These are phyloP conservation scores for Porites lobata DNA, from an alignment of 92 coral and sea anemone species.

Conservation along the genomic window DNA sequence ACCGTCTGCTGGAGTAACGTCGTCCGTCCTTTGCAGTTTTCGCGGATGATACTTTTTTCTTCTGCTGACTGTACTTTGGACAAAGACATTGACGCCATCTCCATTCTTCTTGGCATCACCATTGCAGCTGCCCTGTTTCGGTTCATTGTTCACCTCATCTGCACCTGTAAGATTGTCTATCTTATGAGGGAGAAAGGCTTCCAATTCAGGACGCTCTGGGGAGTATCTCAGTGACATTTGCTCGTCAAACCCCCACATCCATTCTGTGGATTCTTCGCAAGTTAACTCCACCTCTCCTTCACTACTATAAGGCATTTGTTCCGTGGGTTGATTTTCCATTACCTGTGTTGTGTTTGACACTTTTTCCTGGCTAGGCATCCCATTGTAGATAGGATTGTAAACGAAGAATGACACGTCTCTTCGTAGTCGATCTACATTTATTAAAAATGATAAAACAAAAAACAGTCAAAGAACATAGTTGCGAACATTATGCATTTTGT, in stretches of 20 bases:
- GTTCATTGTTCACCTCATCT: neutral
- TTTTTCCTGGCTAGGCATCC: neutral
- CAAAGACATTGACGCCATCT: neutral
- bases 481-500: too few relatives aligned
- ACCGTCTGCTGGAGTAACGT: neutral
- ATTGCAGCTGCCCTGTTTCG: neutral
- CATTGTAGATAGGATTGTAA: neutral
- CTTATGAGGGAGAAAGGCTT: neutral
- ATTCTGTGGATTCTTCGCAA: conserved; percentile 11
- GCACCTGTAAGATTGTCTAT: neutral
- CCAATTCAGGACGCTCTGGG: neutral
- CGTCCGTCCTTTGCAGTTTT: conserved; percentile 19
- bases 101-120: neutral
- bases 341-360: neutral
- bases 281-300: conserved; percentile 3
- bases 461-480: too few relatives aligned
- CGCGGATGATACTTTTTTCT: conserved; percentile 40
- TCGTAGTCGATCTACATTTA: conserved; percentile 4
- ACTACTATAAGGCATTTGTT: neutral
- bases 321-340: neutral
- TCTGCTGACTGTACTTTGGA: conserved; percentile 1
- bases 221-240: neutral
- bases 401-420: conserved; percentile 21
- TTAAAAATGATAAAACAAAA: neutral
- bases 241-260: conserved; percentile 17